Evolutionary conservation across 2,113 vertebrate genomes (phyloP).

Genomic region (Sigmodon hispidus): DNA sequence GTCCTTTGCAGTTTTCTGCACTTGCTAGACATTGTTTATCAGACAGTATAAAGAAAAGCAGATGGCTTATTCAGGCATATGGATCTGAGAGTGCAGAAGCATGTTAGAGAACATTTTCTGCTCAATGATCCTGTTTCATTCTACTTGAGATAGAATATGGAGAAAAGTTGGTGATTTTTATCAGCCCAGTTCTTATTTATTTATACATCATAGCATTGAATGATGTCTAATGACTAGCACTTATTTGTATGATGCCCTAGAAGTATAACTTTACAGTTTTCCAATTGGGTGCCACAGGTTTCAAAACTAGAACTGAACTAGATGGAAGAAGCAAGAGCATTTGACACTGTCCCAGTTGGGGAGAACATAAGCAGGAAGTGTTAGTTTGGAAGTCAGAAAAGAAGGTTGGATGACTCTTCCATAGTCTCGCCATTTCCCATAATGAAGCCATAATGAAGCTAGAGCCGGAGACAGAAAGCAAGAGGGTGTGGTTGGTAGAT

Average conservation of each 20-base stretch:
- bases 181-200: neutral
- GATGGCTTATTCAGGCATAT: neutral
- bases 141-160: neutral
- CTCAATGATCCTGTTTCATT: neutral
- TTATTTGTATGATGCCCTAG: neutral
- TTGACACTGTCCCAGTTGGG: neutral
- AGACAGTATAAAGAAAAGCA: neutral
- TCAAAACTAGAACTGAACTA: neutral
- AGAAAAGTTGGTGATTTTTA: neutral
- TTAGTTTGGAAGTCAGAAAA: neutral
- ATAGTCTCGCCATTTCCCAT: neutral
- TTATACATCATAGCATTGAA: neutral
- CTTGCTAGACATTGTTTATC: neutral
- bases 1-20: neutral
- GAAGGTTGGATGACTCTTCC: neutral
- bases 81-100: neutral
- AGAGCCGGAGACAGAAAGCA: neutral
- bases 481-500: neutral
- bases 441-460: neutral
- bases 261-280: constrained; percentile 10
- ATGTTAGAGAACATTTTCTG: neutral
- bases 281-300: neutral
- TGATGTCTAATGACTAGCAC: too few species aligned
- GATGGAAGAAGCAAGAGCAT: neutral
- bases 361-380: neutral